These are phyloP conservation scores for Ceratina australensis DNA, from an alignment of 1,140 invertebrate genomes.

Conservation along the genomic window DNA sequence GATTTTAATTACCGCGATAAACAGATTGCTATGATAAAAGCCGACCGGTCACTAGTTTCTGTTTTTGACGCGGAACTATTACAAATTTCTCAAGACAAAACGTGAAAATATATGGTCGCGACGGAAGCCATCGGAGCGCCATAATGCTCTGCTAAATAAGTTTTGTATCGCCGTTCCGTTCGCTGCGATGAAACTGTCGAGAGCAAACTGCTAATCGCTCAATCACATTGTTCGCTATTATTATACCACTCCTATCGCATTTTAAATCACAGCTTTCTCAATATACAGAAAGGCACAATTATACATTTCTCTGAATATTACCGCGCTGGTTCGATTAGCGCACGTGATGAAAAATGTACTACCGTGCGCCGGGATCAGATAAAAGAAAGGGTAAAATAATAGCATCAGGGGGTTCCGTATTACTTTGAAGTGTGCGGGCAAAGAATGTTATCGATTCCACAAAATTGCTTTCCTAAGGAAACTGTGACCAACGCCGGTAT, in stretches of 20 bases:
- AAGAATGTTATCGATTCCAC: constrained; percentile 52
- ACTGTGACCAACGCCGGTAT: constrained; percentile 19
- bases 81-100: background rate
- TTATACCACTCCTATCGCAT: no score
- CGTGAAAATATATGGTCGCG: background rate
- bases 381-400: constrained; percentile 22
- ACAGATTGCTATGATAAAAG: constrained; percentile 54
- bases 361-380: background rate
- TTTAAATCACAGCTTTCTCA: no score
- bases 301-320: no score
- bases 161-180: constrained; percentile 14
- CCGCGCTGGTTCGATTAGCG: no score
- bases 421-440: constrained; percentile 21
- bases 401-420: constrained; percentile 4
- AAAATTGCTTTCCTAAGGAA: constrained; percentile 41
- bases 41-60: constrained; percentile 10
- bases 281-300: no score
- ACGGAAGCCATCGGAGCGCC: background rate
- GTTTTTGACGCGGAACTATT: background rate
- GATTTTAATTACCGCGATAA: constrained; percentile 63
- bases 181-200: background rate
- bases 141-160: background rate
- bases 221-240: background rate
- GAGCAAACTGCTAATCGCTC: background rate
- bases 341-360: no score